Evolutionary conservation across 2,797 vertebrate species (phyloP).

Genomic region (Hozukius guyotensis): DNA sequence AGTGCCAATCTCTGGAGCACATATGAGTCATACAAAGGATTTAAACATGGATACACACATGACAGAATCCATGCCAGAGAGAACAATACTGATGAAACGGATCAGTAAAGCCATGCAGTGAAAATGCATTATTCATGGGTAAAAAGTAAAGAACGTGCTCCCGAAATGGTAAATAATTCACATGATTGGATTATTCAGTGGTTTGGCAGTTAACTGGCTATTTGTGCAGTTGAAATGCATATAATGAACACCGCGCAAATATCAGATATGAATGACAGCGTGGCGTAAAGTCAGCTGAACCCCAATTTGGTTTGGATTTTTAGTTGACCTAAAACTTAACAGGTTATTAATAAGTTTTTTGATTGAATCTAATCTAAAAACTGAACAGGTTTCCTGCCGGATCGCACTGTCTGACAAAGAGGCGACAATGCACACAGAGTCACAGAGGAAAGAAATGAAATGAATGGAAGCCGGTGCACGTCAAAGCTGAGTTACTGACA

Average conservation of each 20-base stretch:
- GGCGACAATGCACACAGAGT: neutral
- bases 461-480: neutral
- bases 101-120: slow-evolving; percentile 67
- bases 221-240: slow-evolving; percentile 52
- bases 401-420: neutral
- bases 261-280: slow-evolving; percentile 2
- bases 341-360: neutral
- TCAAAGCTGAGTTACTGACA: slow-evolving; percentile 15
- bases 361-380: neutral
- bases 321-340: neutral
- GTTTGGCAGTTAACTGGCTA: slow-evolving; percentile 49
- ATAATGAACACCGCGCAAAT: slow-evolving; percentile 19
- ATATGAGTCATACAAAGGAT: slow-evolving; percentile 57
- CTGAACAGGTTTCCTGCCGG: neutral
- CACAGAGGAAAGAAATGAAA: neutral
- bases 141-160: slow-evolving; percentile 72
- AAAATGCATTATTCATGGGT: slow-evolving; percentile 73
- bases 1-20: slow-evolving; percentile 48
- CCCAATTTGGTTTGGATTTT: neutral
- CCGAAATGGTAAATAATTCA: slow-evolving; percentile 75
- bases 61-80: slow-evolving; percentile 57
- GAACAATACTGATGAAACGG: slow-evolving; percentile 72
- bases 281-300: neutral
- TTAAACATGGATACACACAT: slow-evolving; percentile 60
- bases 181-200: slow-evolving; percentile 77